These are phyloP conservation scores for Megaptera novaeangliae DNA, from an alignment of 2,113 vertebrate species.

Conservation along the genomic window DNA sequence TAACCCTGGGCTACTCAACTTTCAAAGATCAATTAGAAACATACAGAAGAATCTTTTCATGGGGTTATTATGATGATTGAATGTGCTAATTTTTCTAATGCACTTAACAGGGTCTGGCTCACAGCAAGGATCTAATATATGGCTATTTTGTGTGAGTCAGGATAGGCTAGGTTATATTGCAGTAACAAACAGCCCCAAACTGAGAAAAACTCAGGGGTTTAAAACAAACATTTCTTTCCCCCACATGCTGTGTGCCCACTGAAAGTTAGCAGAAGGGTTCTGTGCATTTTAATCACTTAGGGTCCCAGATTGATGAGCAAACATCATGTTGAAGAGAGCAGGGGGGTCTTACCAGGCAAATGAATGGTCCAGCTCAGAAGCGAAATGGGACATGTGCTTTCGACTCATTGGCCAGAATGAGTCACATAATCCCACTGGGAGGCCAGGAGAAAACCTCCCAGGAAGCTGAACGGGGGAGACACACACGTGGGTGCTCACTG, in stretches of 20 bases:
- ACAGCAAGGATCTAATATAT: background rate
- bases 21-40: background rate
- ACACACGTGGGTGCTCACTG: fast-evolving
- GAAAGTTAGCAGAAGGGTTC: background rate
- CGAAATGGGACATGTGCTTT: background rate
- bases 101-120: background rate
- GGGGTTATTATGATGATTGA: background rate
- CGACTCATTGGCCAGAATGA: background rate
- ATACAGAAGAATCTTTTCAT: background rate
- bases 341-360: background rate
- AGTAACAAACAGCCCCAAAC: background rate
- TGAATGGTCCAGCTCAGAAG: background rate
- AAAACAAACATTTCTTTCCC: background rate
- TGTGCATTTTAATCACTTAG: background rate
- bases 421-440: background rate
- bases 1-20: background rate
- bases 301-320: background rate
- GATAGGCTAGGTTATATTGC: background rate
- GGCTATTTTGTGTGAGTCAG: background rate
- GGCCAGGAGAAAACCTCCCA: background rate
- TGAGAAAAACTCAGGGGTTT: background rate
- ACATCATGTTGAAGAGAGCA: background rate
- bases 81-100: background rate
- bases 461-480: background rate
- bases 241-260: too few relatives aligned